Conservation (phyloP, 2,888 invertebrate genomes). For the Altica lythri region DNA sequence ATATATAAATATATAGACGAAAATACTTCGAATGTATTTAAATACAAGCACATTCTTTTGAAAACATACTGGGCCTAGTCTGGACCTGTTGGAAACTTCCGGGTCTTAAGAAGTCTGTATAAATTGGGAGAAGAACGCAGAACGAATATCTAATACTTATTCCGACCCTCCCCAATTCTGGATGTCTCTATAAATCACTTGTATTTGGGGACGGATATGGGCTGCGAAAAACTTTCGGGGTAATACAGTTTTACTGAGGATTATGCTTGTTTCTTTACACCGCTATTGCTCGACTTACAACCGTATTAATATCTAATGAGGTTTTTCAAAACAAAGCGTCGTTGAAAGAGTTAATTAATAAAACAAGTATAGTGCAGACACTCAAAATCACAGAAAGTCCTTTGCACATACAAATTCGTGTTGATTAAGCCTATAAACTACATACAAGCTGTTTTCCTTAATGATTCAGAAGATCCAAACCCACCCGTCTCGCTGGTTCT, state of each 20-base stretch:
- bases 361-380: too few species aligned
- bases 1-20: too few species aligned
- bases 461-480: neutral
- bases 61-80: too few species aligned
- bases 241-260: constrained; percentile 5
- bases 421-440: too few species aligned
- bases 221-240: constrained; percentile 1
- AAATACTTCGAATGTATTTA: too few species aligned
- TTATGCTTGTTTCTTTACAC: constrained; percentile 10
- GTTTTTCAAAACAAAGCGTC: too few species aligned
- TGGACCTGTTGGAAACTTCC: neutral
- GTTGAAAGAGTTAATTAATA: too few species aligned
- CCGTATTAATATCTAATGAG: too few species aligned
- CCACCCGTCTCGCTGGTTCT: neutral
- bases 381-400: too few species aligned
- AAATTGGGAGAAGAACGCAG: neutral
- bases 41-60: too few species aligned
- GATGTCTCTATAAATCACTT: constrained; percentile 14
- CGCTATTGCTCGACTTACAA: neutral
- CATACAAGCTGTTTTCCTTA: too few species aligned
- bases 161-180: constrained; percentile 6
- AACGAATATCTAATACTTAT: constrained; percentile 4
- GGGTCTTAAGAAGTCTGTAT: neutral
- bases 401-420: too few species aligned
- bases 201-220: constrained; percentile 1